Evolutionary conservation across 2,113 vertebrate genomes (phyloP), one percentile per base, ranked within the genome.

Genomic region (Polypterus senegalus): DNA sequence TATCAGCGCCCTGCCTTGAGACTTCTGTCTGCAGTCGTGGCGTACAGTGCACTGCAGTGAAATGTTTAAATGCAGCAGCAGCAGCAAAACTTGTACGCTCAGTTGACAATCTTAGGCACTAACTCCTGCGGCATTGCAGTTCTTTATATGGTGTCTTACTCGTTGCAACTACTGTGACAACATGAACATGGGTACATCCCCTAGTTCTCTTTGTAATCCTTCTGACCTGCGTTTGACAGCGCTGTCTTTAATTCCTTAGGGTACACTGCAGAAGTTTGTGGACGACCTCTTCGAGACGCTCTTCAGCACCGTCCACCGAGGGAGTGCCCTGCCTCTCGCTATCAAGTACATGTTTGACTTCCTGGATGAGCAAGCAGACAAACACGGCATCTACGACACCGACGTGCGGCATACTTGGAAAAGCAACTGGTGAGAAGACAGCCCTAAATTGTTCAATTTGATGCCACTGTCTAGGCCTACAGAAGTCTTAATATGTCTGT

Each of bases 311-410:
- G 96, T 97, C 61, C 94, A 98, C 74, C 77, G 96, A 43, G 96
- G 95, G 73, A 95, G 91, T 47, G 90, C 93, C 0, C 90, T 99
- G 46, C 96, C 96, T 0, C 77, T 98, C 53, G 95, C 96, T 77
- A 99, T 99, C 81, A 99, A 99, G 72, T 99, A 99, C 77, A 99
- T 99, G 96, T 99, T 99, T 3, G 96, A 99, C 65, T 99, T 98
- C 86, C 77, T 99, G 87, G 96, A 99, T 8, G 96, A 99, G 76
- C 96, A 99, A 79, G 96, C 96, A 0, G 96, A 99, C 79, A 91
- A 89, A 66, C 96, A 99, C 5, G 74, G 82, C 75, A 99, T 99
- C 73, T 90, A 97, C 0, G 95, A 99, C 83, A 92, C 89, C 0
- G 95, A 97, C 3, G 95, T 99, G 1, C 83, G 96, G 49, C 96